phyloP scores from a whole-genome alignment of 2,113 vertebrate species.

The Eurypyga helias region DNA sequence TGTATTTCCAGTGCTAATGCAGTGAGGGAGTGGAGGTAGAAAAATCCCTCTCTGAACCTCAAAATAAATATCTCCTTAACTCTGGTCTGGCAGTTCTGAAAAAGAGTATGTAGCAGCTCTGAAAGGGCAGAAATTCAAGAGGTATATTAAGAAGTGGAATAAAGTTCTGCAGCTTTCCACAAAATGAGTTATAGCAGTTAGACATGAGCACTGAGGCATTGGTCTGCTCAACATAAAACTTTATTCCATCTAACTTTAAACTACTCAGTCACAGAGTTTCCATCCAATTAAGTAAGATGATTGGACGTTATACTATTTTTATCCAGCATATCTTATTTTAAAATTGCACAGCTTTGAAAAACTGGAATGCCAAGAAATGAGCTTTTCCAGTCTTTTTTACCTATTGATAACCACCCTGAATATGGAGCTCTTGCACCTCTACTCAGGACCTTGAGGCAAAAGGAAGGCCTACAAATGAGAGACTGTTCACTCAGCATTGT shows the following conservation, averaged over 20 bases:
- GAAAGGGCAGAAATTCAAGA: background rate
- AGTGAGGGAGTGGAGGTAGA: background rate
- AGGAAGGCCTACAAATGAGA: rapidly evolving
- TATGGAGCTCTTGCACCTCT: background rate
- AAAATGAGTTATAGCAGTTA: background rate
- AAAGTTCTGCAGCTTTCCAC: background rate
- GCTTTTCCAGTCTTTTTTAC: background rate
- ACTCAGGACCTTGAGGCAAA: background rate
- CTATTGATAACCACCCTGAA: background rate
- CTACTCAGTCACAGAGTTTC: background rate
- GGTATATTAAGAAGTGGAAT: background rate
- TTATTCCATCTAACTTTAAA: background rate
- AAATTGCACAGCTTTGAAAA: background rate
- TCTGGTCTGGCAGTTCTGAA: background rate
- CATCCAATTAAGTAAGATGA: background rate
- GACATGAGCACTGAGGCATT: background rate
- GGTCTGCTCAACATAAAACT: background rate
- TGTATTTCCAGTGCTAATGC: background rate
- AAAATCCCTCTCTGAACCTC: background rate
- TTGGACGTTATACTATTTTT: background rate
- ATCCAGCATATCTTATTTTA: background rate
- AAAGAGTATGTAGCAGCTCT: background rate
- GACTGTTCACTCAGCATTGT: background rate
- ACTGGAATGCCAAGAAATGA: background rate
- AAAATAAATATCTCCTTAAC: background rate